Base-by-base conservation (phyloP, 2,888 invertebrate genomes). In the Ceraclea dissimilis region DNA sequence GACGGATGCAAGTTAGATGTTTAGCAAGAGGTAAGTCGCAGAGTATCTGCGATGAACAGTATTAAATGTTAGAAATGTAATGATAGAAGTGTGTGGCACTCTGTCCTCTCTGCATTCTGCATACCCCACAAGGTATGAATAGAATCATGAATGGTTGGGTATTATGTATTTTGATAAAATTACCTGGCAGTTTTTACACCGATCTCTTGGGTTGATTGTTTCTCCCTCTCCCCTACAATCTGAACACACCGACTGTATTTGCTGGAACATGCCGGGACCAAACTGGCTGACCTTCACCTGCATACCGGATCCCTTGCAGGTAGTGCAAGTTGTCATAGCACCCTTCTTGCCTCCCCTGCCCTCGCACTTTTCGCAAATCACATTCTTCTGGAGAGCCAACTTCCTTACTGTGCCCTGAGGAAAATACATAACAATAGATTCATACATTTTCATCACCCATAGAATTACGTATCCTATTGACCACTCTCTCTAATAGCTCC, bases 341-440 rank as follows among this genome's bases (percentile, higher is more conserved):
- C 93, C 94, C 76, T 94, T 92, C 73, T 94, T 95, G 33, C 96
- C 97, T 61, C 97, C 98, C 56, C 90, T 81, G 69, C 97, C 97
- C 73, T 95, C 91, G 72, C 98, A 99, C 72, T 93, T 93, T 66
- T 89, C 88, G 79, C 98, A 99, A 67, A 97, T 92, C 33, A 97
- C 88, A 71, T 91, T 95, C 75, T 96, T 96, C 71, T 94, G 93
- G 54, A 98, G 74, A 16, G 95, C 90, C 63, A 98, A 78, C 74
- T 97, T 97, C 53, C 96, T 82, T 8, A 91, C 90, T 57, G 90
- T 84, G 21, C 98, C 98, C 61, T 61, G 48, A 21, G 52, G 26
- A 26, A 6, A 26, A n/a, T n/a, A n/a, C n/a, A n/a, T n/a, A n/a
- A n/a, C n/a, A n/a, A n/a, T n/a, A n/a, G n/a, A 21, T 33, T 11